These are phyloP conservation scores for Discoglossus pictus DNA, from an alignment of 2,797 vertebrate genomes.

Conservation along the genomic window DNA sequence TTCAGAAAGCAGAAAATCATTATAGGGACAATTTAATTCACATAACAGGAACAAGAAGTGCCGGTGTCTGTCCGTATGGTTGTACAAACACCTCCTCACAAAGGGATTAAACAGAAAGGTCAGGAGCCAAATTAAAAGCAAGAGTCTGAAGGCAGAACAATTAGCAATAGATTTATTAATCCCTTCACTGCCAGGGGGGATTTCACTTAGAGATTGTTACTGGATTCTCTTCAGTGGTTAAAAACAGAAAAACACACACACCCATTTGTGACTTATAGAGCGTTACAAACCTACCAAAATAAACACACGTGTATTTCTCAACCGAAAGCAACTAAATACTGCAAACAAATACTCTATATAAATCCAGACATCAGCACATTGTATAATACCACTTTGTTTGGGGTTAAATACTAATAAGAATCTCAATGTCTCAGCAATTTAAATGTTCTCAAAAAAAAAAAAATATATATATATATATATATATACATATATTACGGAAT, in stretches of 20 bases:
- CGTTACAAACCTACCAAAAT: not conserved
- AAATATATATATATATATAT: no score
- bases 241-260: conserved; percentile 7
- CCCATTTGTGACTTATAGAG: conserved; percentile 1
- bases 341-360: not conserved
- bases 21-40: no score
- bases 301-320: no score
- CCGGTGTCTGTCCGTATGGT: no score
- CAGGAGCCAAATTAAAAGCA: conserved; percentile 33
- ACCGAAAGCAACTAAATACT: not conserved
- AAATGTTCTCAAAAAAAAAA: no score
- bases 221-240: conserved; percentile 18
- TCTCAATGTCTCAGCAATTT: no score
- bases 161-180: conserved; percentile 44
- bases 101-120: conserved; percentile 37
- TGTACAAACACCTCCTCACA: conserved; percentile 11
- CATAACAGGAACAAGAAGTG: no score
- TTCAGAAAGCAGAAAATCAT: no score
- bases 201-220: conserved; percentile 9
- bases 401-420: no score
- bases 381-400: no score
- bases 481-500: no score
- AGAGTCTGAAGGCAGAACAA: conserved; percentile 22
- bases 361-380: no score
- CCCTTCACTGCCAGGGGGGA: conserved; percentile 32